Evolutionary conservation across 2,888 invertebrate genomes (phyloP).

Genomic region (Patella caerulea): DNA sequence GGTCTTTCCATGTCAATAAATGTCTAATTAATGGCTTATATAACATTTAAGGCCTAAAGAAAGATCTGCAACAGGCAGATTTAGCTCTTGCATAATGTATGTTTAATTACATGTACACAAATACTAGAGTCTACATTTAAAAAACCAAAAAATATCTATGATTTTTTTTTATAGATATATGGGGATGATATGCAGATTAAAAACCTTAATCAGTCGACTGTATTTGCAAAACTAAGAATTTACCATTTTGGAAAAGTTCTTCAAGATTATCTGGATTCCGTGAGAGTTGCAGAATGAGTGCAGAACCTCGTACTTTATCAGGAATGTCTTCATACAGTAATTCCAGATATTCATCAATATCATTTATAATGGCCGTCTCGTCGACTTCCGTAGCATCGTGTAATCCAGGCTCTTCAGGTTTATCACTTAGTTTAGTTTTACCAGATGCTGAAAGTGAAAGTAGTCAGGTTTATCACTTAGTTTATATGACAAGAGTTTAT

Average conservation of each 20-base stretch:
- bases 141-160: too few species aligned
- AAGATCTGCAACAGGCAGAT: too few species aligned
- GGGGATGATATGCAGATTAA: too few species aligned
- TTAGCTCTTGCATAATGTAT: too few species aligned
- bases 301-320: slow-evolving; percentile 91
- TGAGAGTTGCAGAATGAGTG: slow-evolving; percentile 90
- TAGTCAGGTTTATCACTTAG: neutral
- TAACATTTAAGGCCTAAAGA: too few species aligned
- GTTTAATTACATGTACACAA: too few species aligned
- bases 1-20: too few species aligned
- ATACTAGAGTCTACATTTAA: too few species aligned
- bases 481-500: too few species aligned
- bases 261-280: slow-evolving; percentile 94
- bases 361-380: slow-evolving; percentile 82
- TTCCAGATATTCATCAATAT: slow-evolving; percentile 94
- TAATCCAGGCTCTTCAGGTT: slow-evolving; percentile 61
- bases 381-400: slow-evolving; percentile 68
- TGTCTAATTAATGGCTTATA: too few species aligned
- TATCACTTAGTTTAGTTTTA: slow-evolving; percentile 62
- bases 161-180: too few species aligned
- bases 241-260: slow-evolving; percentile 93
- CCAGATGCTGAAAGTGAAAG: slow-evolving; percentile 50
- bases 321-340: slow-evolving; percentile 90
- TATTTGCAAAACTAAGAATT: slow-evolving; percentile 24
- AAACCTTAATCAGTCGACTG: too few species aligned